Conservation (phyloP, 64 coral and sea anemone genomes). For the Platygyra sinensis region DNA sequence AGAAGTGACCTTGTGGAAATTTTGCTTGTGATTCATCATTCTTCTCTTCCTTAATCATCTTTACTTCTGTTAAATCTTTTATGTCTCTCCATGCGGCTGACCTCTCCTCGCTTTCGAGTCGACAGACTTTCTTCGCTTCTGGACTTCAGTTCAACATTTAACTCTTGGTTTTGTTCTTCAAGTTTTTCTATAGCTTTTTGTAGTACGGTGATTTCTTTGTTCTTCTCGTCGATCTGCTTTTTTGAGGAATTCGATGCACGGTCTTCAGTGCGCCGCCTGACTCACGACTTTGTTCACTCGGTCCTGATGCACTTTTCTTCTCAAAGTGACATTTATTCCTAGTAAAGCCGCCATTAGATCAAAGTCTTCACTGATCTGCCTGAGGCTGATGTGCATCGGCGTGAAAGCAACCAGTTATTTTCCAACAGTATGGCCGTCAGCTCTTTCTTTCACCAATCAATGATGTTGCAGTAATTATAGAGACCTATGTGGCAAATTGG, state of each 20-base stretch:
- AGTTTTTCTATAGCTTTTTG: neutral
- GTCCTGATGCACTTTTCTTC: slow-evolving; percentile 3
- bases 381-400: neutral
- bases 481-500: neutral
- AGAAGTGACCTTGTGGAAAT: neutral
- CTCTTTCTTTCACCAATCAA: neutral
- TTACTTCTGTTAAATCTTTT: neutral
- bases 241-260: slow-evolving; percentile 27
- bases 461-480: neutral
- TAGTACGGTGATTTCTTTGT: slow-evolving; percentile 8
- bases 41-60: slow-evolving; percentile 24
- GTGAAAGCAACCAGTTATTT: neutral
- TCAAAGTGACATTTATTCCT: neutral
- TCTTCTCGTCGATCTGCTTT: slow-evolving; percentile 11
- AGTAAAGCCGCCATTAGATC: neutral
- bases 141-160: neutral
- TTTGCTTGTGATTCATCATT: neutral
- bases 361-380: neutral
- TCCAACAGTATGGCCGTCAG: neutral
- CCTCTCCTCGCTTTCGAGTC: slow-evolving; percentile 43
- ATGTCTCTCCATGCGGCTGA: slow-evolving; percentile 17
- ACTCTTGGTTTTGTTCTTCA: slow-evolving; percentile 38
- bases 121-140: slow-evolving; percentile 37
- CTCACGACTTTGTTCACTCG: slow-evolving; percentile 1
- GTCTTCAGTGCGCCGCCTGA: neutral